Evolutionary conservation across 1,140 invertebrate species (phyloP), one percentile per base, ranked within the genome.

Genomic region (Oryctes rhinoceros): DNA sequence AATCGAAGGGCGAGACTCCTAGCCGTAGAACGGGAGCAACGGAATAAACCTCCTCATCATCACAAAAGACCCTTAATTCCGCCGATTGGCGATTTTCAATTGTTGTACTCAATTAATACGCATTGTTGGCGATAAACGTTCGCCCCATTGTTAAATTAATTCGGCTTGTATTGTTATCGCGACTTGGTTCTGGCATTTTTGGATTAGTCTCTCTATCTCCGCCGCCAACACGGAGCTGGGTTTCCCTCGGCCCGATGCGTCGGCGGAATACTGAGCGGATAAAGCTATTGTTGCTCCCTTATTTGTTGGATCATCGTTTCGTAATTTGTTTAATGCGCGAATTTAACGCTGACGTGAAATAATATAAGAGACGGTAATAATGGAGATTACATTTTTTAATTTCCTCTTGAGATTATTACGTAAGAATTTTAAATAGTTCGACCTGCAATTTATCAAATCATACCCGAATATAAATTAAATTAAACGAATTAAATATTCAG

Each of bases 61-160:
- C 67, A 71, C 67, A 71, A 71, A 71, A 71, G 67, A 71, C 67
- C 67, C 67, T 71, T 71, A 71, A 71, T 71, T 71, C 67, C 13
- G 67, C 67, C 67, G 67, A 71, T 71, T 71, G 67, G 67, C 67
- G 67, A 71, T 76, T 76, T 47, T 76, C 74, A 47, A 48, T 76
- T 76, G 74, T 76, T 47, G 18, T 44, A 76, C 74, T 76, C 74
- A 76, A 76, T 76, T 76, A 76, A 76, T 48, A 76, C 74, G 74
- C 74, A 76, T 76, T 76, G 74, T 76, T 18, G 74, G 13, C 37
- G 74, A 76, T 76, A 76, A 76, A 76, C 74, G 74, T n/a, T 47
- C 44, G n/a, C n/a, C 15, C 74, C 30, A 39, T 76, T 76, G 74
- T 39, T 76, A 35, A 67, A 67, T 67, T 67, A 67, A 67, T 67